A percentile compares a stretch with the other conserved stretches of the same genome.
Conservation (phyloP, 2,113 vertebrate species). For the Psettodes erumei region DNA sequence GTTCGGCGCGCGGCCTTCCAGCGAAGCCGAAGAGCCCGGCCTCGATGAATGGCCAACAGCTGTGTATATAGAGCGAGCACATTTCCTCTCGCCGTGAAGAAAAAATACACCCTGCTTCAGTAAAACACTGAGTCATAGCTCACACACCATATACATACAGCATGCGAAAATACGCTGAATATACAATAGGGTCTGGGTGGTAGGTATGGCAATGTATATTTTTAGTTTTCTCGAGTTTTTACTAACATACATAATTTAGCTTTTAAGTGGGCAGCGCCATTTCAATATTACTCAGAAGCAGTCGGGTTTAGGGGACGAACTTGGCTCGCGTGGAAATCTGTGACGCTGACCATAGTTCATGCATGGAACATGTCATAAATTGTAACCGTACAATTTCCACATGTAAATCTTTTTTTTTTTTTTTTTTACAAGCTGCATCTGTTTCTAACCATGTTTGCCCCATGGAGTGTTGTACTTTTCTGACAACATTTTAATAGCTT, state of each 20-base stretch:
- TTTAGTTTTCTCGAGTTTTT: conserved; percentile 13
- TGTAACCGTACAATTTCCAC: conserved; percentile 50
- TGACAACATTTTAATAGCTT: background rate
- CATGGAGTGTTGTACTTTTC: conserved; percentile 1
- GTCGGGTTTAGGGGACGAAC: conserved; percentile 40
- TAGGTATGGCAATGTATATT: background rate
- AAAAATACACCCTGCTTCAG: conserved; percentile 31
- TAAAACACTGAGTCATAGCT: conserved; percentile 54
- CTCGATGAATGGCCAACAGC: conserved; percentile 73
- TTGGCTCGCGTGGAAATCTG: conserved; percentile 49
- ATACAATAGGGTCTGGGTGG: background rate
- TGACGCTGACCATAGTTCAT: conserved; percentile 42
- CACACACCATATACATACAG: conserved; percentile 14
- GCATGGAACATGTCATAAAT: conserved; percentile 61
- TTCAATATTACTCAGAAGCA: conserved; percentile 45
- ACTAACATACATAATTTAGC: conserved; percentile 20
- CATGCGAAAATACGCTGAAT: background rate
- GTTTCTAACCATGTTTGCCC: conserved; percentile 36
- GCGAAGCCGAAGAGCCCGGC: conserved; percentile 46
- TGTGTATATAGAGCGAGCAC: conserved; percentile 76
- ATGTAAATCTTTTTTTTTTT: conserved; percentile 44
- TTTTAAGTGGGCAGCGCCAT: conserved; percentile 22
- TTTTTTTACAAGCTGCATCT: conserved; percentile 49
- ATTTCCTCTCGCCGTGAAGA: conserved; percentile 51
- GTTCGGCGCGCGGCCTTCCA: conserved; percentile 45